Conservation (phyloP, 2,797 vertebrate species). For the Salarias fasciatus region DNA sequence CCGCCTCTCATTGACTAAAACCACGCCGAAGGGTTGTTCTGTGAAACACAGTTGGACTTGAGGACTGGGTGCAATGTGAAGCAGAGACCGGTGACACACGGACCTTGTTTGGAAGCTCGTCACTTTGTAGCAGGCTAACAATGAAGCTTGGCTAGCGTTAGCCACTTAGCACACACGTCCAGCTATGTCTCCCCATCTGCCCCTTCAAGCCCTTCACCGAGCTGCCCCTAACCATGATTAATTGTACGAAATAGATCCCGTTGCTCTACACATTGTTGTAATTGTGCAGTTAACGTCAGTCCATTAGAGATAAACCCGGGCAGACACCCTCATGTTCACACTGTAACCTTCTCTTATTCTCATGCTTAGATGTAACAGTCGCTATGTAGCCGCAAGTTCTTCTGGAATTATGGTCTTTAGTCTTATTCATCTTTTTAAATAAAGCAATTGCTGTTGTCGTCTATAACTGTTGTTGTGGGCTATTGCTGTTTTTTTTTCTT, state of each 20-base stretch:
- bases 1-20: conserved; percentile 12
- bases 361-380: neutral
- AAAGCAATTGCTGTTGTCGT: neutral
- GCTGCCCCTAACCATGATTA: neutral
- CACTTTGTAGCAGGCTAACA: conserved; percentile 37
- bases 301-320: neutral
- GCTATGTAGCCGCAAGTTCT: neutral
- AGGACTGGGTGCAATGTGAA: neutral
- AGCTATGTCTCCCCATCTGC: conserved; percentile 15
- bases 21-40: neutral
- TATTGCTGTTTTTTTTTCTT: neutral
- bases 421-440: too few species aligned
- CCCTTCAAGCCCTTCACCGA: conserved; percentile 1
- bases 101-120: conserved; percentile 6
- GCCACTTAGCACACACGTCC: conserved; percentile 54
- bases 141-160: conserved; percentile 58
- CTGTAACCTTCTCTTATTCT: too few species aligned
- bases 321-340: too few species aligned
- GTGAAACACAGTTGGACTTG: neutral
- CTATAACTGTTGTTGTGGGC: neutral
- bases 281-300: neutral
- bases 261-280: neutral
- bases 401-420: too few species aligned
- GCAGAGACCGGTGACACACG: neutral
- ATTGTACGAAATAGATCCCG: neutral